phyloP scores from a whole-genome alignment of 1,140 invertebrate genomes.

The Leptonema lineaticorne region DNA sequence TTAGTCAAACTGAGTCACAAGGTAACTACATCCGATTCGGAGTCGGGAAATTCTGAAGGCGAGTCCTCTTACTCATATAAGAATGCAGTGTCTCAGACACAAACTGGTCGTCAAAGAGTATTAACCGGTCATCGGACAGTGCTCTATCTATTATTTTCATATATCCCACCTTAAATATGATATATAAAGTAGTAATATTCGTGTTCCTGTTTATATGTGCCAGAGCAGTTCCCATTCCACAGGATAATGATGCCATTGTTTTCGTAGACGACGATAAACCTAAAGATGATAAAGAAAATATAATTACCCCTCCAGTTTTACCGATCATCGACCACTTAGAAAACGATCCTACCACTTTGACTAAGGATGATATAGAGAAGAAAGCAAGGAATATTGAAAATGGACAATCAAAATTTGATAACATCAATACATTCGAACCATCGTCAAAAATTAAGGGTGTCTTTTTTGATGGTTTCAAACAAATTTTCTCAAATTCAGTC shows the following conservation, averaged over 20 bases:
- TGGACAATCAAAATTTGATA: conserved; percentile 22
- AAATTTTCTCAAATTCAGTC: conserved; percentile 22
- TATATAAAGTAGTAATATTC: not conserved
- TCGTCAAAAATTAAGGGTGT: conserved; percentile 21
- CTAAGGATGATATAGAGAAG: conserved; percentile 30
- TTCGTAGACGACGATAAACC: conserved; percentile 32
- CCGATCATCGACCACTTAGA: conserved; percentile 37
- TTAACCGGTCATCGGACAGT: conserved; percentile 27
- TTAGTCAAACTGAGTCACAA: not conserved
- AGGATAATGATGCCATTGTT: conserved; percentile 27
- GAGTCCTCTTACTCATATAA: not conserved
- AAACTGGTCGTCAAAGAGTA: conserved; percentile 1
- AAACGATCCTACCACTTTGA: conserved; percentile 37
- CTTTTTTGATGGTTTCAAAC: conserved; percentile 26
- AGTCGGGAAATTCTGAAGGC: conserved; percentile 25
- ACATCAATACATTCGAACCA: conserved; percentile 17
- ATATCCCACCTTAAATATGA: conserved; percentile 7
- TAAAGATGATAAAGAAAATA: conserved; percentile 7
- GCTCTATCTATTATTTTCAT: conserved; percentile 4
- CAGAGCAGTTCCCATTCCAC: not conserved
- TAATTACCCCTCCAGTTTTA: conserved; percentile 33
- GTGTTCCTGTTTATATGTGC: not conserved
- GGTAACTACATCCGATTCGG: not conserved
- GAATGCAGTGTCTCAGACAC: not conserved
- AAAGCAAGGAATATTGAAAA: not conserved